Conservation (phyloP, 1,140 invertebrate genomes). For the Bombus turneri region DNA sequence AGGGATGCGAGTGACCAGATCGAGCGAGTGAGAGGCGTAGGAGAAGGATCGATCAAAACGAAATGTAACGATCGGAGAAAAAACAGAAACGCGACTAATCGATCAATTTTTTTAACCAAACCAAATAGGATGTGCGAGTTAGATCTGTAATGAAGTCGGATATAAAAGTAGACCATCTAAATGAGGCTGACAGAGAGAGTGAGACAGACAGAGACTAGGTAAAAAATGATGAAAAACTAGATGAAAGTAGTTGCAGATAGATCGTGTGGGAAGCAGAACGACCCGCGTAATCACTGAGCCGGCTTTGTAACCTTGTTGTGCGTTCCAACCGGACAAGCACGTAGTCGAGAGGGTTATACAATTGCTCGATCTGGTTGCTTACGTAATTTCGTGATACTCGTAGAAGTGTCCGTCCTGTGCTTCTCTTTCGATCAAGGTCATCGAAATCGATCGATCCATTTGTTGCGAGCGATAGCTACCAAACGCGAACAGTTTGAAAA, state of each 20-base stretch:
- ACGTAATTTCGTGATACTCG: conserved; percentile 47
- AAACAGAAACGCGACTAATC: not conserved
- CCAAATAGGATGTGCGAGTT: not conserved
- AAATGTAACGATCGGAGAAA: not conserved
- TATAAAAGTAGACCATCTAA: no score
- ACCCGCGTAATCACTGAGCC: conserved; percentile 49
- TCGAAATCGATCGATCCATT: conserved; percentile 35
- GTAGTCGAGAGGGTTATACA: conserved; percentile 54
- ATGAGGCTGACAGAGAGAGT: not conserved
- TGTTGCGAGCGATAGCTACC: no score
- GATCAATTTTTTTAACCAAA: not conserved
- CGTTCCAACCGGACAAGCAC: conserved; percentile 37
- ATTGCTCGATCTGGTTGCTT: conserved; percentile 37
- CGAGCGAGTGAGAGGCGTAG: not conserved
- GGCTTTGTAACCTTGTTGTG: conserved; percentile 56
- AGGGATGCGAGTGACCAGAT: not conserved
- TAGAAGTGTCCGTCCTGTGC: conserved; percentile 9
- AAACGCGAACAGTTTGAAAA: conserved; percentile 20
- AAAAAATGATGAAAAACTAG: conserved; percentile 15
- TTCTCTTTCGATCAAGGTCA: conserved; percentile 43
- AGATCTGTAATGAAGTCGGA: not conserved
- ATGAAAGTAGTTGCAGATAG: conserved; percentile 15
- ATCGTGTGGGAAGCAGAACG: conserved; percentile 19
- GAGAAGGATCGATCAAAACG: conserved; percentile 1
- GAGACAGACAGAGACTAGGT: no score